phyloP scores from a whole-genome alignment of 2,888 invertebrate genomes.

The Lissocephala sabroskyi region DNA sequence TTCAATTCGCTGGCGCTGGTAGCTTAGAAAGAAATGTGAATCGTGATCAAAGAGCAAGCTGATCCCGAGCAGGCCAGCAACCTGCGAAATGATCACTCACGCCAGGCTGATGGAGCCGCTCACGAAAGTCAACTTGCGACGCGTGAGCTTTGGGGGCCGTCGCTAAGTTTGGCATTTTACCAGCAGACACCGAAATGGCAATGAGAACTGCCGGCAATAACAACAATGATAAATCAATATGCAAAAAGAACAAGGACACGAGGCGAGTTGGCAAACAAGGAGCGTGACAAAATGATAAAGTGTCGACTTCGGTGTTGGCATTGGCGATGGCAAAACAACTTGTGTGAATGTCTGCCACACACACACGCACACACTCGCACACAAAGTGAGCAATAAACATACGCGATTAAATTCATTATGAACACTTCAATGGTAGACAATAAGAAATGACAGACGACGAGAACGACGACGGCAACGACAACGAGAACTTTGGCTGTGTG shows the following conservation, averaged over 20 bases:
- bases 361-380: slow-evolving; percentile 5
- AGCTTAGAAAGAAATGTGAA: no score
- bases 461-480: no score
- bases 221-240: slow-evolving; percentile 52
- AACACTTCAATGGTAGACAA: slow-evolving; percentile 63
- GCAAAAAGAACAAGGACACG: slow-evolving; percentile 32
- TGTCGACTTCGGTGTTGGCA: slow-evolving; percentile 28
- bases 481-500: slow-evolving; percentile 21
- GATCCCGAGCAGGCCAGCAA: no score
- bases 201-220: slow-evolving; percentile 6
- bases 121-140: no score
- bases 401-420: slow-evolving; percentile 71
- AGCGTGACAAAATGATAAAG: slow-evolving; percentile 63
- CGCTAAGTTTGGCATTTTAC: no score
- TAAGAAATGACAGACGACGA: slow-evolving; percentile 49
- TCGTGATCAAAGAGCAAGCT: no score
- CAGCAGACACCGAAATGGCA: no score
- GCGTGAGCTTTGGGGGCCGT: no score
- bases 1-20: no score
- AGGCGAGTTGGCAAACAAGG: slow-evolving; percentile 41
- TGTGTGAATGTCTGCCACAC: slow-evolving; percentile 17
- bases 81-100: no score
- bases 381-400: slow-evolving; percentile 69
- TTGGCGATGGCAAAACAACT: slow-evolving; percentile 30
- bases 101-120: no score